A percentile compares a stretch with the other conserved stretches of the same genome.
Evolutionary conservation across 64 coral and sea anemone species (phyloP).

Genomic region (Pachyseris speciosa): DNA sequence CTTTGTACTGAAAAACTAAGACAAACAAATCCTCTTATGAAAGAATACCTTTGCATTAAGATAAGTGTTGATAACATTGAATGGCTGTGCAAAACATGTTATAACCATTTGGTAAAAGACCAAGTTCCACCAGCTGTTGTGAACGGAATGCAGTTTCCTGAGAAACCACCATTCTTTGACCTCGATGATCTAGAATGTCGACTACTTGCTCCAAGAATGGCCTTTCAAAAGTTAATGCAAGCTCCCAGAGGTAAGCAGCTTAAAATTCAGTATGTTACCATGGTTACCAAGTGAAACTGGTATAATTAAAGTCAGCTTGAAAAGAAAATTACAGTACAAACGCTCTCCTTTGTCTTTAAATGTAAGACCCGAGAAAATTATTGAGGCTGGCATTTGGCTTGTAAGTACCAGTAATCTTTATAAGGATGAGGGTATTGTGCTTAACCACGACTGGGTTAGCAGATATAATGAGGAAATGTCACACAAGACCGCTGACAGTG

Average conservation of each 20-base stretch:
- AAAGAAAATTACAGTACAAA: constrained; percentile 5
- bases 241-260: too few species aligned
- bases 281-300: constrained; percentile 16
- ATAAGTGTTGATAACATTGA: neutral
- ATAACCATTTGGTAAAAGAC: neutral
- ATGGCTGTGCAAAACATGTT: neutral
- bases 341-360: too few species aligned
- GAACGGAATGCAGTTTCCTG: neutral
- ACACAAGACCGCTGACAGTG: constrained; percentile 14
- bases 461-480: constrained; percentile 1
- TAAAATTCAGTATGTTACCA: neutral
- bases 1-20: constrained; percentile 1
- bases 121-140: neutral
- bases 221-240: neutral
- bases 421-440: neutral
- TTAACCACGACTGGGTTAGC: constrained; percentile 15
- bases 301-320: neutral
- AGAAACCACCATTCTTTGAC: neutral
- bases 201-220: neutral
- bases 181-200: neutral
- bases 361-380: too few species aligned
- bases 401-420: neutral
- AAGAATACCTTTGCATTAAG: neutral
- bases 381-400: constrained; percentile 37
- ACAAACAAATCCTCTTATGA: neutral